Percentiles rank a stretch among this genome's conserved stretches.
Evolutionary conservation across 2,113 vertebrate species (phyloP).

Genomic region (Microcebus tavaratra): DNA sequence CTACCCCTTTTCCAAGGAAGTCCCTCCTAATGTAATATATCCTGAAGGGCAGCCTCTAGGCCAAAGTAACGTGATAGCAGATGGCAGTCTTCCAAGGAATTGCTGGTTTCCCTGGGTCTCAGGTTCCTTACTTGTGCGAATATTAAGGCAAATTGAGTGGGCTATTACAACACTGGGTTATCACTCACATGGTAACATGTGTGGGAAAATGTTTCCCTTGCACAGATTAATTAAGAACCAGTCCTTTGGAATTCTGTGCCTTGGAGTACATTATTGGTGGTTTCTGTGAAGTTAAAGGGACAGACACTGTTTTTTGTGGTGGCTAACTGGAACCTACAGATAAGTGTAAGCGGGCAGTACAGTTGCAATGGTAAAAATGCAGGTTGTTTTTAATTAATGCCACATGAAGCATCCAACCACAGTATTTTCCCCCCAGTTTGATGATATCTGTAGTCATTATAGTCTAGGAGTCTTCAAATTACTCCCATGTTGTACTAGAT

Average conservation of each 20-base stretch:
- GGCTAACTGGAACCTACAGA: constrained; percentile 22
- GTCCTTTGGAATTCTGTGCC: constrained; percentile 42
- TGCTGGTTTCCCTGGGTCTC: constrained; percentile 6
- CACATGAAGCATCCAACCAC: constrained; percentile 23
- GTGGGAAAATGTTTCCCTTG: constrained; percentile 58
- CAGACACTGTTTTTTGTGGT: not conserved
- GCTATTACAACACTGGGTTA: constrained; percentile 39
- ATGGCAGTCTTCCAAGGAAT: constrained; percentile 56
- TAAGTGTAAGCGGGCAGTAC: not conserved
- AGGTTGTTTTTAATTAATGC: constrained; percentile 68
- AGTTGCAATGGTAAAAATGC: constrained; percentile 5
- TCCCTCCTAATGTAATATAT: constrained; percentile 36
- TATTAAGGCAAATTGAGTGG: constrained; percentile 45
- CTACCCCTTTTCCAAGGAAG: not conserved
- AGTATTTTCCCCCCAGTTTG: not conserved
- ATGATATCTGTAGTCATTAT: not conserved
- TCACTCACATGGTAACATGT: constrained; percentile 46
- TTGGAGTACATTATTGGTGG: not conserved
- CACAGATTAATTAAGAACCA: constrained; percentile 41
- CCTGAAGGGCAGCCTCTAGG: constrained; percentile 8
- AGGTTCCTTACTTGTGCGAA: constrained; percentile 37
- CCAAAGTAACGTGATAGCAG: constrained; percentile 14
- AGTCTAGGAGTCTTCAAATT: constrained; percentile 7
- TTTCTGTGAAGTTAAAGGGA: constrained; percentile 38
- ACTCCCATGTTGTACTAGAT: not conserved